phyloP scores from a whole-genome alignment of 2,797 vertebrate species.

The Notolabrus celidotus region DNA sequence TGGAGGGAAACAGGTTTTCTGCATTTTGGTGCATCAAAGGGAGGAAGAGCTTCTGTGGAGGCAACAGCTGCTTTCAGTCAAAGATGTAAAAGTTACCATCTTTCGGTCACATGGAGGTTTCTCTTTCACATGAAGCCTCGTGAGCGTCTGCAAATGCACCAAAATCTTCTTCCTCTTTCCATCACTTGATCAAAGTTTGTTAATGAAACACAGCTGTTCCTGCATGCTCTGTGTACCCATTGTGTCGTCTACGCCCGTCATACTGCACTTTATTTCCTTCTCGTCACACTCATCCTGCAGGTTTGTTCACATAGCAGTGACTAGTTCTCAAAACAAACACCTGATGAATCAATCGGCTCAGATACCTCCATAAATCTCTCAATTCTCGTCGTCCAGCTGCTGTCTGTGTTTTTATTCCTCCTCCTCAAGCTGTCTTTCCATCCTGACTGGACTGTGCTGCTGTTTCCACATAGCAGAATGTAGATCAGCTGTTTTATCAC shows the following conservation, averaged over 20 bases:
- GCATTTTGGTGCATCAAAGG: neutral
- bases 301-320: constrained; percentile 20
- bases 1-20: neutral
- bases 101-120: no score
- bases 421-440: constrained; percentile 36
- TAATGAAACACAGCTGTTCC: no score
- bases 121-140: no score
- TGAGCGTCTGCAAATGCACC: no score
- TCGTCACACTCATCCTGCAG: constrained; percentile 1
- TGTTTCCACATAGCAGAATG: constrained; percentile 42
- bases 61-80: no score
- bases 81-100: no score
- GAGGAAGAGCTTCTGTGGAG: no score
- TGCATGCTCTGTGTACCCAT: no score
- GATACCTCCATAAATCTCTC: neutral
- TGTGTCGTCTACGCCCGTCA: no score
- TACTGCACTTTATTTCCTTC: neutral
- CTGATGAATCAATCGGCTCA: constrained; percentile 12
- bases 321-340: constrained; percentile 13
- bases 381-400: constrained; percentile 15
- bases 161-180: no score
- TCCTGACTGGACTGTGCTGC: constrained; percentile 26
- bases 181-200: no score
- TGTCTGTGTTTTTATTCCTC: constrained; percentile 5
- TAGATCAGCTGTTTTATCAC: constrained; percentile 17